These are phyloP conservation scores for Hemiscyllium ocellatum DNA, from an alignment of 2,113 vertebrate genomes.

Conservation along the genomic window DNA sequence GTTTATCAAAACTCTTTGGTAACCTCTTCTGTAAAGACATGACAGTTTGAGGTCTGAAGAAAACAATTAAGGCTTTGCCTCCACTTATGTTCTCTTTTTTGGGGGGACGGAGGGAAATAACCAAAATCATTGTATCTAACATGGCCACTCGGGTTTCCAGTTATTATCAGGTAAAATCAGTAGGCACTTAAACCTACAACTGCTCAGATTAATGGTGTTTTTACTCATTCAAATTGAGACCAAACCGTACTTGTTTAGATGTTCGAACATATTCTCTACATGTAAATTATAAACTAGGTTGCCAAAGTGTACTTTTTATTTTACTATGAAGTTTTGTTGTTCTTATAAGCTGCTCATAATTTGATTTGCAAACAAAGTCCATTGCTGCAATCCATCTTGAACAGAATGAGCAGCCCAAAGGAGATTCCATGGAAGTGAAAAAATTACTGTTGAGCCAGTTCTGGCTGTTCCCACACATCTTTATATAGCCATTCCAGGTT, in stretches of 20 bases:
- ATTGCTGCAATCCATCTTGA: background rate
- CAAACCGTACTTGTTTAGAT: background rate
- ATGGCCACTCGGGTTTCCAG: background rate
- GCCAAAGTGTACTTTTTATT: background rate
- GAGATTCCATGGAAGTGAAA: background rate
- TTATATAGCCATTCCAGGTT: background rate
- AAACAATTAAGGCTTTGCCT: background rate
- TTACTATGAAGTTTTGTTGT: background rate
- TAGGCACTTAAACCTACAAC: background rate
- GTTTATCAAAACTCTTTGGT: background rate
- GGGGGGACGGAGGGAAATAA: background rate
- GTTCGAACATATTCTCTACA: background rate
- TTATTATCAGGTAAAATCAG: background rate
- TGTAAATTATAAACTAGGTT: background rate
- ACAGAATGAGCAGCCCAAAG: background rate
- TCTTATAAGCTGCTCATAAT: background rate
- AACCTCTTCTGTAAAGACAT: background rate
- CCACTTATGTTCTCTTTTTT: background rate
- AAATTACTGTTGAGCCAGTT: background rate
- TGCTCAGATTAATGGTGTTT: background rate
- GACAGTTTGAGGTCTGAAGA: background rate
- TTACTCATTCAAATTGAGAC: background rate
- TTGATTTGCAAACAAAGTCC: background rate
- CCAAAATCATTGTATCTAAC: background rate
- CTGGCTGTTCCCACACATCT: background rate